Evolutionary conservation across 2,113 vertebrate genomes (phyloP), one percentile per base, ranked within the genome.

Genomic region (Solenodon paradoxus): DNA sequence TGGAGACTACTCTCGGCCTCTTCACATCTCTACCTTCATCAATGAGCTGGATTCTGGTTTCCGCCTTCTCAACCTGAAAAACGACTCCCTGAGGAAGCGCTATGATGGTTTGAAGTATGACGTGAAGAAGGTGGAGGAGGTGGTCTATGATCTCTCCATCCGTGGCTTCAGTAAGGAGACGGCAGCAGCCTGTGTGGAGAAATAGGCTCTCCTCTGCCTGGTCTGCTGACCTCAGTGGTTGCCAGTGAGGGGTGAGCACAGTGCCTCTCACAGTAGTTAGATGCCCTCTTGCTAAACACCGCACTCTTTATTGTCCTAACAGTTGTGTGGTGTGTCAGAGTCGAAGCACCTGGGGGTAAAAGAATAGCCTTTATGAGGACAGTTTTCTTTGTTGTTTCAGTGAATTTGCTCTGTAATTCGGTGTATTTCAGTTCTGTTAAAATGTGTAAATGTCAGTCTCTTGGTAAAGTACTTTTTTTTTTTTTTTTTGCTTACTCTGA

Each of bases 121-220:
- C 0, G 99, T 99, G 97, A 99, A 99, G 98, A 99, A 99, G 96
- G 99, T 99, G 0, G 99, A 99, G 98, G 99, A 99, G 92, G 99
- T 99, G 96, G 99, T 99, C 86, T 99, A 99, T 0, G 99, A 99
- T 93, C 97, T 99, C 94, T 99, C 99, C 0, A 99, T 99, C 97
- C 98, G 99, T 6, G 99, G 99, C 92, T 99, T 99, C 96, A 98
- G 98, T 92, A 99, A 99, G 98, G 99, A 99, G 92, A 96, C 97
- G 0, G 97, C 98, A 4, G 87, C 96, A 3, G 97, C 20, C 3
- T 97, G 97, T 1, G 97, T 92, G 45, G 99, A 99, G 80, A 99
- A 99, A 90, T 99, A 99, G 94, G 11, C 89, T 5, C 0, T 63
- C 19, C 82, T 35, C 77, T 51, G 24, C 85, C 91, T 72, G 90